Percentiles rank a stretch among this genome's conserved stretches.
Conservation (phyloP, 2,113 vertebrate species). For the Neogobius melanostomus region DNA sequence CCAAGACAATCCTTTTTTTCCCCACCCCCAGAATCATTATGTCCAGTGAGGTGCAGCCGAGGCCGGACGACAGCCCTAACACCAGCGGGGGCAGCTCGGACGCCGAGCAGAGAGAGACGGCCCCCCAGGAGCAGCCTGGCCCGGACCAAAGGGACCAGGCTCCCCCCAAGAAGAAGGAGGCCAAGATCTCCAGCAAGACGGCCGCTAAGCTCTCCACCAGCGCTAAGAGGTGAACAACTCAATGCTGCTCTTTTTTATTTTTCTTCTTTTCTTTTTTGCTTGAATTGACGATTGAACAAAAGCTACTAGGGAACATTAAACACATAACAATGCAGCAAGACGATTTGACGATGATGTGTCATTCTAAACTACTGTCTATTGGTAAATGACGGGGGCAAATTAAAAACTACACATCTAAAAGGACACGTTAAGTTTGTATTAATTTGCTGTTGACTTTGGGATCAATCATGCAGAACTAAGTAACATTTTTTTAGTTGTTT, state of each 20-base stretch:
- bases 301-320: no score
- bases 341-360: no score
- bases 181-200: constrained; percentile 96
- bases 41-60: constrained; percentile 91
- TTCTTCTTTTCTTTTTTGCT: not conserved
- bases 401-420: no score
- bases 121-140: constrained; percentile 77
- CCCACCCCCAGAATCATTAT: constrained; percentile 76
- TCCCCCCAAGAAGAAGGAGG: constrained; percentile 95
- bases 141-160: constrained; percentile 85
- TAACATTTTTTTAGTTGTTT: no score
- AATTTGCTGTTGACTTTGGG: no score
- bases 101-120: constrained; percentile 87
- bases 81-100: constrained; percentile 95
- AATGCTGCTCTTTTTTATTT: not conserved
- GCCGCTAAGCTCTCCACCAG: constrained; percentile 96
- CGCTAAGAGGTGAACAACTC: constrained; percentile 85
- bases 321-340: no score
- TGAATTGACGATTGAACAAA: not conserved
- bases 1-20: not conserved
- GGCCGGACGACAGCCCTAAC: constrained; percentile 93
- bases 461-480: no score
- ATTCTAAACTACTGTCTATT: no score
- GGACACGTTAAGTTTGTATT: no score
- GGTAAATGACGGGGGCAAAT: no score